phyloP scores from a whole-genome alignment of 2,797 vertebrate species.

The Tapirus indicus region DNA sequence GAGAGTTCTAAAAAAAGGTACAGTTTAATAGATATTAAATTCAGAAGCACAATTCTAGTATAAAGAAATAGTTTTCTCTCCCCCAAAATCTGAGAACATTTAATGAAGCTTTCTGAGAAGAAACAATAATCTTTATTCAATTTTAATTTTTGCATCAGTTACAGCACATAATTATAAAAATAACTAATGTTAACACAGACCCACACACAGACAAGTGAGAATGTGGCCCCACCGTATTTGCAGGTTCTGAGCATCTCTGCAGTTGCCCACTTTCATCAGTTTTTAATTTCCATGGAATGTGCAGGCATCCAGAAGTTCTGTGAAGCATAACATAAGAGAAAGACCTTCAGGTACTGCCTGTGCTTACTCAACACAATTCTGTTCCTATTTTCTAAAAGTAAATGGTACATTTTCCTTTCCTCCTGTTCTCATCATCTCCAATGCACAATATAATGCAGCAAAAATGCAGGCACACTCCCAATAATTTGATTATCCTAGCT shows the following conservation, averaged over 20 bases:
- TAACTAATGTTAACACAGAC: background rate
- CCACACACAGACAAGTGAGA: background rate
- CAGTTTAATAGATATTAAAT: background rate
- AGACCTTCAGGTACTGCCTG: background rate
- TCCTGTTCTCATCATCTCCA: background rate
- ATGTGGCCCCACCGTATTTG: background rate
- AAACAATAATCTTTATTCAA: constrained; percentile 34
- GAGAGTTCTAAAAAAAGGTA: background rate
- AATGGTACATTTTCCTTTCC: background rate
- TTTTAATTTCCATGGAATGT: constrained; percentile 59
- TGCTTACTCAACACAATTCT: background rate
- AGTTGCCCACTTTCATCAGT: background rate
- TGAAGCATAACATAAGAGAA: constrained; percentile 33
- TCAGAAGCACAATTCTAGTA: constrained; percentile 23
- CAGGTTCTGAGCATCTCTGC: background rate
- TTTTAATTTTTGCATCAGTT: background rate
- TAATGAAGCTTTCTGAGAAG: background rate
- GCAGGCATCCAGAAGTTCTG: constrained; percentile 75
- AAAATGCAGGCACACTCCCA: background rate
- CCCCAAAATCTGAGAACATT: background rate
- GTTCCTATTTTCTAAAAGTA: constrained; percentile 20
- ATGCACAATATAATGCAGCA: background rate
- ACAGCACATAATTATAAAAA: background rate
- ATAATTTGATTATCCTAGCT: background rate
- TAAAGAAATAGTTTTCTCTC: background rate